Evolutionary conservation across 1,140 invertebrate genomes (phyloP).

Genomic region (Leptinotarsa lineolata): DNA sequence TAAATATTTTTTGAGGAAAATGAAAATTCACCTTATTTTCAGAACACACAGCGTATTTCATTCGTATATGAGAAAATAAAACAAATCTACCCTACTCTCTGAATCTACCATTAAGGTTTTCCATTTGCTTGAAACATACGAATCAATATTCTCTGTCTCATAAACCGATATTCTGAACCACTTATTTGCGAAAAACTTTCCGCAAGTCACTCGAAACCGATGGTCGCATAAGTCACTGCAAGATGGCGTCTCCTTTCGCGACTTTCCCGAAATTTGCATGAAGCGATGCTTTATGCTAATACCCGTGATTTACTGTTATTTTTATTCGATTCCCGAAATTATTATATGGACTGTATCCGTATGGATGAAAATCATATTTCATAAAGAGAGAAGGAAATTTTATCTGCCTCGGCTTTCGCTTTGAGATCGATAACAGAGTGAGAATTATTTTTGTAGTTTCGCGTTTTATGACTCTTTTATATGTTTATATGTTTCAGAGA

Average conservation of each 20-base stretch:
- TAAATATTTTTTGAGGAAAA: no score
- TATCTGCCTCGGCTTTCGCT: neutral
- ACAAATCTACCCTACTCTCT: no score
- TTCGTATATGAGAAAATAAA: no score
- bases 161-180: neutral
- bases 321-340: constrained; percentile 58
- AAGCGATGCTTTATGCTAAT: constrained; percentile 55
- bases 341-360: constrained; percentile 59
- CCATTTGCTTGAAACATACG: neutral
- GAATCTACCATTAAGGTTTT: neutral
- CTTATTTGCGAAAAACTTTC: constrained; percentile 8
- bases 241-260: constrained; percentile 50
- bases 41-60: no score
- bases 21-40: no score
- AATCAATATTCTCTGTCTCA: neutral
- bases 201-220: constrained; percentile 1
- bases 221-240: constrained; percentile 36
- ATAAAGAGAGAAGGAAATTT: constrained; percentile 38
- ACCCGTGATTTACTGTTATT: constrained; percentile 56
- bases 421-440: constrained; percentile 46
- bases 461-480: constrained; percentile 29
- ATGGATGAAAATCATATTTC: constrained; percentile 58
- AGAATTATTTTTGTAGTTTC: constrained; percentile 44
- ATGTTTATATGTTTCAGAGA: constrained; percentile 32
- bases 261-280: constrained; percentile 53